phyloP scores from a whole-genome alignment of 2,797 vertebrate genomes.

The Fundulus diaphanus region DNA sequence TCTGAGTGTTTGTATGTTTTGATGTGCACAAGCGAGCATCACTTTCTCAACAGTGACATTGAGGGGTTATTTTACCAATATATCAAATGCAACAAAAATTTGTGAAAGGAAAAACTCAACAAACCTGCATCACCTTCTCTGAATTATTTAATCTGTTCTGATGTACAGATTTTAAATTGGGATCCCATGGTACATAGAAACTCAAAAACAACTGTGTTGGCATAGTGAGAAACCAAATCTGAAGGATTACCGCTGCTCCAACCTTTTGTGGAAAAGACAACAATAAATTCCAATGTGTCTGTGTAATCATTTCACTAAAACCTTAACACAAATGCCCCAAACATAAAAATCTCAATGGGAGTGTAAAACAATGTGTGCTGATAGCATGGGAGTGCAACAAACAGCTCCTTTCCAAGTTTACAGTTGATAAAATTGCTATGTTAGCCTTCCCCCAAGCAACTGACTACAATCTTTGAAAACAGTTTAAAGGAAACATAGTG shows the following conservation, averaged over 20 bases:
- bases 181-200: background rate
- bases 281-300: background rate
- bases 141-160: too few species aligned
- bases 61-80: slow-evolving; percentile 1
- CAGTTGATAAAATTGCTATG: background rate
- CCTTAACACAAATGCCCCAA: background rate
- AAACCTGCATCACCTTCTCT: background rate
- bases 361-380: background rate
- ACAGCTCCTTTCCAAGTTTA: background rate
- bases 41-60: slow-evolving; percentile 7
- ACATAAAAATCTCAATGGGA: background rate
- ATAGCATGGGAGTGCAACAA: background rate
- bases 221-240: too few species aligned
- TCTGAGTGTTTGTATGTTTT: slow-evolving; percentile 43
- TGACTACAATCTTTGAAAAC: background rate
- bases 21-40: slow-evolving; percentile 12
- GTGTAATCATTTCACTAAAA: background rate
- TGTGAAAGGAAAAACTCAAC: too few species aligned
- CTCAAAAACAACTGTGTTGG: background rate
- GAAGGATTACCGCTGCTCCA: too few species aligned
- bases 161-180: background rate
- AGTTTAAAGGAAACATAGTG: background rate
- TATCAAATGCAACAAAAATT: background rate
- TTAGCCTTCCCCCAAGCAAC: background rate
- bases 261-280: background rate